phyloP scores from a whole-genome alignment of 2,797 vertebrate species.

The Eulemur coronatus region DNA sequence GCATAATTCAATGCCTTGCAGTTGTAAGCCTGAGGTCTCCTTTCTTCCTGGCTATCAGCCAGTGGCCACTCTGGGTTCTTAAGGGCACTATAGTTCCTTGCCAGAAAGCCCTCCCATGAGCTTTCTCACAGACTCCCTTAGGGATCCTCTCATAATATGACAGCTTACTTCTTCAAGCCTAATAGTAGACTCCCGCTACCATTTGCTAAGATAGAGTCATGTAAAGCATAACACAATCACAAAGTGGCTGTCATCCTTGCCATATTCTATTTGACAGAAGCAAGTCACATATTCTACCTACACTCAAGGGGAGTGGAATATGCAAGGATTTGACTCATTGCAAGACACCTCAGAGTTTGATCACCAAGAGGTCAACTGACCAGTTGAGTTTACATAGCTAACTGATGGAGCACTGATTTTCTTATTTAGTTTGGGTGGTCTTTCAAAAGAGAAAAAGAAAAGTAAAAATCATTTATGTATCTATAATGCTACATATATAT shows the following conservation, averaged over 20 bases:
- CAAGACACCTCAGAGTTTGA: background rate
- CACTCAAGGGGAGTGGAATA: background rate
- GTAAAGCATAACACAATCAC: background rate
- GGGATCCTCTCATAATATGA: background rate
- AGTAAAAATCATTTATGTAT: background rate
- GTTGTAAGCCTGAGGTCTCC: background rate
- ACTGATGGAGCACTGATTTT: background rate
- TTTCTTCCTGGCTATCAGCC: background rate
- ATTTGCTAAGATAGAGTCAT: background rate
- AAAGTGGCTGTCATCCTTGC: background rate
- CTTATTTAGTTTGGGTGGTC: background rate
- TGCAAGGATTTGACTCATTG: background rate
- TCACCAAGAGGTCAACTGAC: background rate
- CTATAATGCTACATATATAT: background rate
- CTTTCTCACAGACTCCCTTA: background rate
- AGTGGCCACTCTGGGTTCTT: background rate
- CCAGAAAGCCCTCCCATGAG: accelerated
- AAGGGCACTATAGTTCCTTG: background rate
- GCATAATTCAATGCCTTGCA: background rate
- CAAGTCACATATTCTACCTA: background rate
- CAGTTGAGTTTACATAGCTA: background rate
- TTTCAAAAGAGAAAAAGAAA: background rate
- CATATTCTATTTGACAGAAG: background rate
- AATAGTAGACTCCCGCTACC: background rate
- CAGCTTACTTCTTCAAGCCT: background rate